Conservation (phyloP, 2,113 vertebrate genomes). For the Taurulus bubalis region DNA sequence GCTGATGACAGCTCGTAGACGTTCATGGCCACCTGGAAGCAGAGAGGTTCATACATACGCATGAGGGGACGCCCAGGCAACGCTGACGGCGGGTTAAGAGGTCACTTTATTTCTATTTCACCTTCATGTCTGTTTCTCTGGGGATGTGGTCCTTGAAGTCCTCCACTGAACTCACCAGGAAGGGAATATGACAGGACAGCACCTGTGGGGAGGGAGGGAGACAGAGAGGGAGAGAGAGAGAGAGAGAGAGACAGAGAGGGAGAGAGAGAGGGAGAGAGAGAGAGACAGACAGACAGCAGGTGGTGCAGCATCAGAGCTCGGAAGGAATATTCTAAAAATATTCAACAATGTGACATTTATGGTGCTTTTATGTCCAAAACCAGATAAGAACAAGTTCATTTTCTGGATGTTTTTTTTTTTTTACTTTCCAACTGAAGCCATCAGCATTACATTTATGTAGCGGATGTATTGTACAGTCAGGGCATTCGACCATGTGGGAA, state of each 20-base stretch:
- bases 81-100: neutral
- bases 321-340: neutral
- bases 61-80: neutral
- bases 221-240: too few species aligned
- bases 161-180: constrained; percentile 98
- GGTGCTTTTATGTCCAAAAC: neutral
- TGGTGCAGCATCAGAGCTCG: neutral
- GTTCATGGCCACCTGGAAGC: constrained; percentile 96
- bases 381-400: neutral
- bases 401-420: neutral
- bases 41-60: neutral
- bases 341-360: neutral
- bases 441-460: neutral
- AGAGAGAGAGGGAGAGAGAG: too few species aligned
- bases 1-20: constrained; percentile 98
- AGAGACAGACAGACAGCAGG: neutral
- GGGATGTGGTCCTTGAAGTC: constrained; percentile 99
- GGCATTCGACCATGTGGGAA: too few species aligned
- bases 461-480: too few species aligned
- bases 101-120: constrained; percentile 55
- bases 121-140: constrained; percentile 99
- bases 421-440: neutral
- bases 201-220: constrained; percentile 81
- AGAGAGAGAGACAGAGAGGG: too few species aligned
- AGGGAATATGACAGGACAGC: constrained; percentile 98